These are phyloP conservation scores for Alcis repandata DNA, from an alignment of 2,888 invertebrate genomes.

Conservation along the genomic window DNA sequence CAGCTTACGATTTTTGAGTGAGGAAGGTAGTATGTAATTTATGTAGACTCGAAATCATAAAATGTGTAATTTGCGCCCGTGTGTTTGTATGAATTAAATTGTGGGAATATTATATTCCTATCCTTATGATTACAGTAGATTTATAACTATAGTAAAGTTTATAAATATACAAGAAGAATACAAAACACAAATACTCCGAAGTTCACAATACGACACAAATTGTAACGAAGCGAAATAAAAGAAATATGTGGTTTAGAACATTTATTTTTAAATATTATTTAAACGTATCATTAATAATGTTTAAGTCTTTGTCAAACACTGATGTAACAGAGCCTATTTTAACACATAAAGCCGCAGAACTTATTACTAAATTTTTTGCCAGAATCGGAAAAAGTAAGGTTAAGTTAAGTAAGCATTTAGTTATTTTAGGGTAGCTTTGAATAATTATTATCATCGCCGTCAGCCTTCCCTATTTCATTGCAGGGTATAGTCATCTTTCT, in stretches of 20 bases:
- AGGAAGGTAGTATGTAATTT: not conserved
- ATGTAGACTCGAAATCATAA: not conserved
- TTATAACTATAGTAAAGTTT: not conserved
- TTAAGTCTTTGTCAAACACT: conserved; percentile 1
- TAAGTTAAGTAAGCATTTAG: not conserved
- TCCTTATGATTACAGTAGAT: not conserved
- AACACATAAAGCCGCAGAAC: conserved; percentile 22
- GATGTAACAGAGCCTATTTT: conserved; percentile 8
- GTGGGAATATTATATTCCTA: not conserved
- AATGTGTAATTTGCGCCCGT: not conserved
- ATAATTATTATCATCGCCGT: not conserved
- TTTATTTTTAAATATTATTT: conserved; percentile 26
- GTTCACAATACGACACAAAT: conserved; percentile 13
- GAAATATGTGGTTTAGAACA: conserved; percentile 45
- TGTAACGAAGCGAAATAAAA: conserved; percentile 64
- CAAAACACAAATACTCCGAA: not conserved
- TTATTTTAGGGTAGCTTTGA: not conserved
- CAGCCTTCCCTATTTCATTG: too few species aligned
- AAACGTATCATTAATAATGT: conserved; percentile 3
- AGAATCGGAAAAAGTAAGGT: not conserved
- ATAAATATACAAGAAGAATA: too few species aligned
- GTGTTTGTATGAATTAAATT: not conserved
- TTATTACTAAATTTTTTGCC: conserved; percentile 1
- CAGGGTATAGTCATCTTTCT: too few species aligned
- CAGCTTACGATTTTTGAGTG: not conserved